These are phyloP conservation scores for Trigoniulus corallinus DNA, from an alignment of 1,140 invertebrate genomes.

Conservation along the genomic window DNA sequence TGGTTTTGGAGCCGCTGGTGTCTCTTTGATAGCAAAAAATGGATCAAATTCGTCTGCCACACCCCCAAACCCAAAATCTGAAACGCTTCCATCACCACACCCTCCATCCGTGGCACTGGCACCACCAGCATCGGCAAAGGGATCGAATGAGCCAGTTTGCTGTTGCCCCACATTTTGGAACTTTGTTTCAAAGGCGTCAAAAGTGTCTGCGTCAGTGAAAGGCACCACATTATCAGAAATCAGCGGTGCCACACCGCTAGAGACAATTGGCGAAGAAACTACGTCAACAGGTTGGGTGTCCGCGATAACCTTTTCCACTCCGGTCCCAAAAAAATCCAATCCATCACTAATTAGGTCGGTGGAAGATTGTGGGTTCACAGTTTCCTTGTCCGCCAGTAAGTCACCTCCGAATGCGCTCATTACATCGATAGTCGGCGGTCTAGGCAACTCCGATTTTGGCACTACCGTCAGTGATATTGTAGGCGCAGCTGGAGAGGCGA, in stretches of 20 bases:
- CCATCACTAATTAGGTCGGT: constrained; percentile 5
- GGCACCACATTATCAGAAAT: constrained; percentile 13
- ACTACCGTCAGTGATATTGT: too few species aligned
- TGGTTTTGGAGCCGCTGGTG: constrained; percentile 38
- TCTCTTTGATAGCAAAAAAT: constrained; percentile 60
- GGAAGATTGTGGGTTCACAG: background rate
- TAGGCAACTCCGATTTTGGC: too few species aligned
- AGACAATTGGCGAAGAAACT: constrained; percentile 15
- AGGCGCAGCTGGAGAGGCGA: too few species aligned
- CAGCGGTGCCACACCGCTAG: constrained; percentile 11
- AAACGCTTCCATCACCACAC: constrained; percentile 29
- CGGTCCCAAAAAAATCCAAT: too few species aligned
- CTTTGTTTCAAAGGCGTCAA: constrained; percentile 36
- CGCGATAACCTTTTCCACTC: constrained; percentile 12
- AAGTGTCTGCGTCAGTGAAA: constrained; percentile 16
- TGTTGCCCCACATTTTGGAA: constrained; percentile 44
- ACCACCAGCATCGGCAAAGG: constrained; percentile 20
- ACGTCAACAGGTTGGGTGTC: constrained; percentile 11
- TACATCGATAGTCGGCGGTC: too few species aligned
- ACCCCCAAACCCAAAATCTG: constrained; percentile 20
- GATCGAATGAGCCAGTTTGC: constrained; percentile 20
- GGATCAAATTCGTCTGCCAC: constrained; percentile 59
- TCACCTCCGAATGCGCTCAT: too few species aligned
- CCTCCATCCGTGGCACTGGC: constrained; percentile 32
- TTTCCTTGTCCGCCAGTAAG: too few species aligned